Base-by-base conservation (phyloP, 2,113 vertebrate species). In the Junco hyemalis region DNA sequence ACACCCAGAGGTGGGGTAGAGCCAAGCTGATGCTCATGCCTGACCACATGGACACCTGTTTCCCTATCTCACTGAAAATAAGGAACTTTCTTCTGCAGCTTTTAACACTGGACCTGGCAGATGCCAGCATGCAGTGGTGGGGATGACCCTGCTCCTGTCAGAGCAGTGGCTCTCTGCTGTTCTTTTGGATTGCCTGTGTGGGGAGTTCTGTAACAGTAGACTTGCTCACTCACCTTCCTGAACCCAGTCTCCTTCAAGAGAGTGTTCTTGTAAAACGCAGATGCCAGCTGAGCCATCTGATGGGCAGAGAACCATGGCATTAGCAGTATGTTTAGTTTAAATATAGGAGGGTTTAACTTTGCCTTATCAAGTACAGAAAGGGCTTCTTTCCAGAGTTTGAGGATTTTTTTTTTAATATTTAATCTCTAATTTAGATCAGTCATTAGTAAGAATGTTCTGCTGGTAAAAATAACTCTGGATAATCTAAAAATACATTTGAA, bases 401-500 rank as follows among this genome's bases (percentile, higher is more conserved):
- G 68, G 66, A 18, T 28, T 51, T 65, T 48, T 42, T 57, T n/a
- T 22, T 1, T 6, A 56, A 60, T 11, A 23, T 36, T 61, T 80
- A 15, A 54, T 88, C 44, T 83, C 36, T 81, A 45, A 81, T 84
- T 92, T 84, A 72, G n/a, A 51, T 83, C 44, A 45, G 38, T 86
- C 69, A 72, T 78, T 87, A 92, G 20, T 61, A 74, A 78, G n/a
- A 95, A 85, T 63, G 61, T 83, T 73, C 33, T n/a, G 3, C 38
- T n/a, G 44, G 25, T 87, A 68, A 91, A 88, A 91, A 81, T 71
- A 89, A 79, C 66, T 48, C 38, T 53, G 86, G 42, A 59, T 78
- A 61, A 89, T 69, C 69, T 92, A 84, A 91, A 84, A 88, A 69
- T 79, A 47, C 14, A 7, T 65, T 91, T 82, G 65, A 89, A 94